These are phyloP conservation scores for Anthopleura xanthogrammica DNA, from an alignment of 92 coral and sea anemone species.

Conservation along the genomic window DNA sequence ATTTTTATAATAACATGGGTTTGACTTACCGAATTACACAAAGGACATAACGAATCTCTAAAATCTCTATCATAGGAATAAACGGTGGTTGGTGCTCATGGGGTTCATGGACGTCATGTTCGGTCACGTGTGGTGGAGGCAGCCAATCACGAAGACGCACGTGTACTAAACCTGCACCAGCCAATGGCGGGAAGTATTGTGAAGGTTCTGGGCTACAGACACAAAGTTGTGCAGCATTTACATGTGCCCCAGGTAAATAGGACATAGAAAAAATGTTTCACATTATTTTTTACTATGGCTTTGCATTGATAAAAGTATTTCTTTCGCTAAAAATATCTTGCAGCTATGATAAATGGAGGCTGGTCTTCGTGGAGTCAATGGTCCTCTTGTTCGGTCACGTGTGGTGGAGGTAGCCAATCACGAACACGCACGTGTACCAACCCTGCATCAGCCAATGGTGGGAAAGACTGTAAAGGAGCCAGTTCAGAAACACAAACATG, in stretches of 20 bases:
- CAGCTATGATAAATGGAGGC: conserved; percentile 13
- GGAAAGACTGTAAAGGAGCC: conserved; percentile 5
- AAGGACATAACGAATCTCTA: too few species aligned
- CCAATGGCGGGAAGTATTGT: conserved; percentile 29
- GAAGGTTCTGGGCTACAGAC: conserved; percentile 8
- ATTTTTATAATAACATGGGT: too few species aligned
- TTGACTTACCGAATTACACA: too few species aligned
- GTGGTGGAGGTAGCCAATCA: conserved; percentile 33
- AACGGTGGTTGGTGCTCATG: conserved; percentile 23
- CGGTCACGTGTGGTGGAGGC: conserved; percentile 32
- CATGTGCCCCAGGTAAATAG: conserved; percentile 20
- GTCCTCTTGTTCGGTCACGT: conserved; percentile 26
- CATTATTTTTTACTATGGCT: too few species aligned
- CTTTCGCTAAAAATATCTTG: background rate
- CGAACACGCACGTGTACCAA: conserved; percentile 34
- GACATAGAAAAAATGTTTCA: background rate
- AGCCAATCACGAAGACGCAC: conserved; percentile 28
- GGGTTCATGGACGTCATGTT: conserved; percentile 20
- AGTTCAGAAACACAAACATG: conserved; percentile 24
- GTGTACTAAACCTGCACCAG: conserved; percentile 38
- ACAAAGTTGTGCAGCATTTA: conserved; percentile 12
- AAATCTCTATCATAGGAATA: background rate
- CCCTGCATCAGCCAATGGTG: conserved; percentile 28
- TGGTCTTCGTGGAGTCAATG: conserved; percentile 39
- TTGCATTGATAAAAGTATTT: too few species aligned